Evolutionary conservation across 2,888 invertebrate genomes (phyloP), one percentile per base, ranked within the genome.

Genomic region (Spodoptera exigua): DNA sequence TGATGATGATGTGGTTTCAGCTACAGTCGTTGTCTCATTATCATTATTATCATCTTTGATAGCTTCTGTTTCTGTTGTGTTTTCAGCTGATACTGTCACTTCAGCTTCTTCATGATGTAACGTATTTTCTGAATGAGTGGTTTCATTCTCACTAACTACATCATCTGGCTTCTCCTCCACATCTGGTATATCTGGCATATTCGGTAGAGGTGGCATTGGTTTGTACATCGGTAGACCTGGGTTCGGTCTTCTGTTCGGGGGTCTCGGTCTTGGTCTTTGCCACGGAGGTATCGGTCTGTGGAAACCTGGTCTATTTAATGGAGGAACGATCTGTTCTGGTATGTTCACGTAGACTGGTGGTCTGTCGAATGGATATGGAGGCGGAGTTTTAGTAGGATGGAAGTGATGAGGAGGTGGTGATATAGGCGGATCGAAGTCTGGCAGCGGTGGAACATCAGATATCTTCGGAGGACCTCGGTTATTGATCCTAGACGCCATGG

Each of bases 391-490:
- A 0, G 95, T 95, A 0, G 95, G 93, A 46, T 89, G 85, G 51
- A 84, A 91, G 0, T 86, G 80, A 45, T 93, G 89, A 7, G 93
- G 87, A 0, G 95, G 94, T 10, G 95, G 88, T 70, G 93, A 88
- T 61, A 94, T 71, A 67, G 95, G 84, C 34, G 92, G 92, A 76
- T 96, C 96, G 68, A 96, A 96, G 61, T 96, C 96, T n/a, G 96
- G 95, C 27, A 97, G 76, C 0, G 96, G 96, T 40, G 97, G 96
- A 0, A 96, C 95, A 77, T 98, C 97, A 0, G 97, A 96, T 71
- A 98, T 97, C 70, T 97, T 95, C 0, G 98, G 98, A 0, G 98
- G 98, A 0, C 98, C 98, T 61, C 98, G 92, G 83, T 98, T 98
- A 81, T 98, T 98, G 13, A 98, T 98, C 64, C 98, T 94, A 2